Evolutionary conservation across 1,140 invertebrate species (phyloP), one percentile per base, ranked within the genome.

Genomic region (Lepidotrigona ventralis): DNA sequence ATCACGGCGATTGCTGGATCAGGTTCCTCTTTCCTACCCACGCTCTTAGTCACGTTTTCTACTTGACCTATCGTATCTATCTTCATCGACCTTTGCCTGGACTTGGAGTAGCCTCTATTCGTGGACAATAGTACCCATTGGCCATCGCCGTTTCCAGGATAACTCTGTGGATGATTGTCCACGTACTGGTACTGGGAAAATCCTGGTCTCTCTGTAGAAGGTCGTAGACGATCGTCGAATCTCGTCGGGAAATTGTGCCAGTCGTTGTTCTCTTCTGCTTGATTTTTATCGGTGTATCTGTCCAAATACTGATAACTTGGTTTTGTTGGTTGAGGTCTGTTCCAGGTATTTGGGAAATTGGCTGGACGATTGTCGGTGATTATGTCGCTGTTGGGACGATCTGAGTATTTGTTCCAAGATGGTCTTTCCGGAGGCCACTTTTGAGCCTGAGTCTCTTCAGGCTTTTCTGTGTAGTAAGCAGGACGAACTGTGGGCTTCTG

Each of bases 71-170:
- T 29, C 14, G 90, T 78, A 92, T 95, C 83, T 89, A 92, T 89
- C 91, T 95, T 94, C 86, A 93, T 92, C 1, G 93, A 94, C 70
- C 92, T 91, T 71, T 93, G 93, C 17, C 92, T 91, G 9, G 94
- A 93, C 64, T 94, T 93, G 0, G 95, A 94, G 73, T 97, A 97
- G 17, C 96, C 97, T 92, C 97, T 96, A 17, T 97, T 97, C 2
- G 96, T 97, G 0, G 97, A 97, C 12, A 97, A 90, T 0, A 97
- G 92, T 4, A 97, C 95, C 97, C 97, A 97, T 79, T 97, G 95
- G 1, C 97, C 97, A 80, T 97, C 96, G 2, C 96, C 96, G 83
- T 95, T 95, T 0, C 94, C 93, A 4, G 96, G 96, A 89, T 96
- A 95, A 8, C 94, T 93, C 23, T 93, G 90, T 0, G 95, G 94